Evolutionary conservation across 1,140 invertebrate genomes (phyloP), one percentile per base, ranked within the genome.

Genomic region (Conus betulinus): DNA sequence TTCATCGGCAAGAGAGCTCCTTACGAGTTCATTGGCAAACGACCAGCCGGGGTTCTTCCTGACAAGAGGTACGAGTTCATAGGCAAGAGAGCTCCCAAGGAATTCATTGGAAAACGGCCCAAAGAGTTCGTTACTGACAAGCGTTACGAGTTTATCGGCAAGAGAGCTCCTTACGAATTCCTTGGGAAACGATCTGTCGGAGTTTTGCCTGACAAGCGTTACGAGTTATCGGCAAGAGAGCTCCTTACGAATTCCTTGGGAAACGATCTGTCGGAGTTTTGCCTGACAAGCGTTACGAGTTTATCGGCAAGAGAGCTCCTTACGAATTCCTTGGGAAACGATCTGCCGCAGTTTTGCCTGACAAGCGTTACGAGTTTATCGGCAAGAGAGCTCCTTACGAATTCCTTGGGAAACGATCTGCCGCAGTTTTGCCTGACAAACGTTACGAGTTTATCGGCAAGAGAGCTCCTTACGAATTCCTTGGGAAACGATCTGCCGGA

Each of bases 351-450:
- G 11, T 71, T 20, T 23, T n/a, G 23, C 6, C 13, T 13, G 20
- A 71, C 6, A 39, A 25, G 17, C 11, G n/a, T 7, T 84, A 84
- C 20, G 82, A 84, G 57, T 84, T 84, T 67, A 17, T 84, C 4
- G 82, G 82, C 20, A 84, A 84, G 55, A 20, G 82, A 84, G 55
- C 10, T 23, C 39, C 79, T 53, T 84, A 84, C 82, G 82, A 84
- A 17, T 84, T 84, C 82, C 13, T 84, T 63, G 82, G 82, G 20
- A 84, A 84, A 20, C 6, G 82, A 27, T 1, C 6, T 10, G 55
- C 82, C n/a, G 52, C 6, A 20, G 81, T 55, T n/a, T 83, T 83
- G 52, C 15, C 55, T 17, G 81, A 52, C 5, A 83, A 83, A 57
- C 15, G 81, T 55, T 51, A 39, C 5, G 78, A 79, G 27, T 79